These are phyloP conservation scores for Knipowitschia caucasica DNA, from an alignment of 2,797 vertebrate genomes.

Conservation along the genomic window DNA sequence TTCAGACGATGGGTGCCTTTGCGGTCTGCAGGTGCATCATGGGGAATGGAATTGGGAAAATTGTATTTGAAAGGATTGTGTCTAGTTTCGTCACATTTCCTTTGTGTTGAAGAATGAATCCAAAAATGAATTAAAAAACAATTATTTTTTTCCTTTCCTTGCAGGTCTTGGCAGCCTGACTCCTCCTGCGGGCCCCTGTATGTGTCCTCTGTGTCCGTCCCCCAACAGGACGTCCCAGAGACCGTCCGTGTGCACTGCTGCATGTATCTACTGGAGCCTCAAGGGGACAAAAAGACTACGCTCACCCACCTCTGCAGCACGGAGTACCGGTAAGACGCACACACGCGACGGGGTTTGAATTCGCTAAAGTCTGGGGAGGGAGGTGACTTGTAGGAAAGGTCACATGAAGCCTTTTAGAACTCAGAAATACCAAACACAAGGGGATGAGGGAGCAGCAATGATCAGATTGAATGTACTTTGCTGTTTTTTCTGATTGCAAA, in stretches of 20 bases:
- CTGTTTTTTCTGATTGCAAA: too few species aligned
- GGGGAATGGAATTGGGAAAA: too few species aligned
- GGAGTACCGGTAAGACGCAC: conserved; percentile 68
- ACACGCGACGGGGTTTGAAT: neutral
- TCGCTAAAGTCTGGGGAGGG: neutral
- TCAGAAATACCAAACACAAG: too few species aligned
- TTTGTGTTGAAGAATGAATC: conserved; percentile 26
- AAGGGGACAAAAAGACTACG: conserved; percentile 66
- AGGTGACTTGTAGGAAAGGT: too few species aligned
- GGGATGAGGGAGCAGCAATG: too few species aligned
- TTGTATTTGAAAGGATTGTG: too few species aligned
- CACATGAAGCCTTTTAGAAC: too few species aligned
- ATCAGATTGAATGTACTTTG: too few species aligned
- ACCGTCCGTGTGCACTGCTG: conserved; percentile 73
- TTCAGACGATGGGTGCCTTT: too few species aligned
- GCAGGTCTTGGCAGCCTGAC: conserved; percentile 77
- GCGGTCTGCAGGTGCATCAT: too few species aligned
- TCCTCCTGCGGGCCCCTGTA: conserved; percentile 65
- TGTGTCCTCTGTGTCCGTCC: conserved; percentile 73
- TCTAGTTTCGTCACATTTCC: too few species aligned
- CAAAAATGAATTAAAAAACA: neutral
- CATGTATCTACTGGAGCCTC: conserved; percentile 76
- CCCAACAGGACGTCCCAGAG: conserved; percentile 55
- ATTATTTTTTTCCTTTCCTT: neutral
- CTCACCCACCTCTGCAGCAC: conserved; percentile 77